Base-by-base conservation (phyloP, 2,888 invertebrate genomes). In the Hipparchia sbordonii region DNA sequence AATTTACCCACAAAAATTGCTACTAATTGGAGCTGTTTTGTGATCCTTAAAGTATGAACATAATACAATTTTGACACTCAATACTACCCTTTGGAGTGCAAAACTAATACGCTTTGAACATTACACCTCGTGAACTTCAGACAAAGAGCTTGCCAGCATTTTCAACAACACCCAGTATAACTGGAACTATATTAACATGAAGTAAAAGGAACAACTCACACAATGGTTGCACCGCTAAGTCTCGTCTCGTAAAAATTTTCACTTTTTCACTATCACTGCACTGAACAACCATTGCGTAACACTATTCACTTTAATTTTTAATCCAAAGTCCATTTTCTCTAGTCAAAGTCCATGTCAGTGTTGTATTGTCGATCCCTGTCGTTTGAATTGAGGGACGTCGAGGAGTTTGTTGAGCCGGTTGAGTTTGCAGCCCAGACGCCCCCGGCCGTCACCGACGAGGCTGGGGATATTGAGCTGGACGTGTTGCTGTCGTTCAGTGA, bases 281-380 rank as follows among this genome's bases (percentile, higher is more conserved):
- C 62, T 57, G 46, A 62, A 68, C 51, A 51, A 72, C 60, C 60
- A 70, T 61, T 71, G 71, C n/a, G 51, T 48, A 59, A 10, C 70
- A 66, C 67, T 54, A 33, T 52, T 39, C 57, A 51, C 62, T 72
- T 46, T 12, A 23, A 48, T 45, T 10, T 45, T 65, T 59, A 92
- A 92, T 78, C 92, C 92, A 82, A 85, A 93, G 82, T 94, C 93
- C 67, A 94, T 89, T 84, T 93, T 93, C 6, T 39, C 12, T 92
- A 93, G 78, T 93, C 93, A 82, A 84, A 93, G 83, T 94, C 94
- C 69, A 94, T 89, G 85, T 94, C 94, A 89, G 93, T 93, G 84
- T 93, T 90, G 85, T 90, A 90, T 78, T 88, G 86, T 67, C 82
- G 83, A 77, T 85, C 86, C 75, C 83, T 81, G 62, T 85, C 87